Conservation (phyloP, 1,140 invertebrate genomes). For the Geopemphigus sp. region DNA sequence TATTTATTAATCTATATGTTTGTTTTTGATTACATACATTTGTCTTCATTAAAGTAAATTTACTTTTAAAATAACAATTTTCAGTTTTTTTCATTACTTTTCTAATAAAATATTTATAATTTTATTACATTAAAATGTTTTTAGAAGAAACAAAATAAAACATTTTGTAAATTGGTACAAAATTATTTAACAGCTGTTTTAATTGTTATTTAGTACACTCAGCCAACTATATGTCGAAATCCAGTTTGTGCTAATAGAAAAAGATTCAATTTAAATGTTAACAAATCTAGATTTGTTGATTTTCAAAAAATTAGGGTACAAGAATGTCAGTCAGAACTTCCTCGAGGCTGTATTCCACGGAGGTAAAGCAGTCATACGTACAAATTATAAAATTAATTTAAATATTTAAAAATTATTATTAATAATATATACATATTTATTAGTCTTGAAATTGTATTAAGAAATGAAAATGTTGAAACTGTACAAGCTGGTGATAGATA, state of each 20-base stretch:
- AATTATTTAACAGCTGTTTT: background rate
- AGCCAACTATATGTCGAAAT: conserved; percentile 94
- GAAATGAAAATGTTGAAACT: conserved; percentile 93
- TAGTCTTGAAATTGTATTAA: conserved; percentile 92
- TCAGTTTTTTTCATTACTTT: background rate
- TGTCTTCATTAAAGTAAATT: background rate
- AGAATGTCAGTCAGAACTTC: conserved; percentile 96
- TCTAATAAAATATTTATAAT: background rate
- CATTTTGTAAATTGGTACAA: background rate
- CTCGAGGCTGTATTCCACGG: conserved; percentile 92
- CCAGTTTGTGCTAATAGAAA: conserved; percentile 90
- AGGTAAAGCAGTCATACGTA: conserved; percentile 57
- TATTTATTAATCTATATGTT: background rate
- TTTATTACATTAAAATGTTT: too few species aligned
- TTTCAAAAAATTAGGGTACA: conserved; percentile 99
- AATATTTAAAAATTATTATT: too few species aligned
- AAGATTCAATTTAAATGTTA: conserved; percentile 86
- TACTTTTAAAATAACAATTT: background rate
- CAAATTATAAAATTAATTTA: too few species aligned
- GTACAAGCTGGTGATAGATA: conserved; percentile 90
- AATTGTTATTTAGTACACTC: conserved; percentile 68
- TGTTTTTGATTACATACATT: background rate
- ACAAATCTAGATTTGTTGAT: conserved; percentile 94
- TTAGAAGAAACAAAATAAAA: background rate
- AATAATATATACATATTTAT: background rate